Evolutionary conservation across 2,797 vertebrate genomes (phyloP).

Genomic region (Meda fulgida): DNA sequence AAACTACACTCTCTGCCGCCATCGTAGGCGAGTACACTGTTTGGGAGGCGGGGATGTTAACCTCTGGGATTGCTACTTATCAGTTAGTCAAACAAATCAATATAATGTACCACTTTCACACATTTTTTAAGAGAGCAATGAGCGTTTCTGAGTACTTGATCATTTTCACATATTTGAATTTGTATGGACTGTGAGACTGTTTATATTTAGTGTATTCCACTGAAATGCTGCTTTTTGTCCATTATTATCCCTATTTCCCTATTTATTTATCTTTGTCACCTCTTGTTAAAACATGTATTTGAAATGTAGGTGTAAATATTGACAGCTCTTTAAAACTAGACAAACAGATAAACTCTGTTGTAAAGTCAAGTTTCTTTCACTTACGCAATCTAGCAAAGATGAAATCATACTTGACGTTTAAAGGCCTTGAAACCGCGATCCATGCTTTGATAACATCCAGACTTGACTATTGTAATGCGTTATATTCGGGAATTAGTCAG

Average conservation of each 20-base stretch:
- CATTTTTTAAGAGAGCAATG: not conserved
- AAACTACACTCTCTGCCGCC: conserved; percentile 86
- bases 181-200: not conserved
- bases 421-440: too few species aligned
- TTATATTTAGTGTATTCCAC: not conserved
- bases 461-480: too few species aligned
- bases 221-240: not conserved
- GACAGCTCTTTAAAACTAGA: too few species aligned
- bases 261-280: too few species aligned
- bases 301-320: too few species aligned
- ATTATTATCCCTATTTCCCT: not conserved
- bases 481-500: too few species aligned
- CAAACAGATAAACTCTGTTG: too few species aligned
- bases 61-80: not conserved
- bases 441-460: too few species aligned
- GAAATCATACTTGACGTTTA: too few species aligned
- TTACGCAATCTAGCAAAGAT: too few species aligned
- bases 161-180: not conserved
- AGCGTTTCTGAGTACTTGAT: not conserved
- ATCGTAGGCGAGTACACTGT: conserved; percentile 82
- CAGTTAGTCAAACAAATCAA: not conserved
- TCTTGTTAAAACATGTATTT: too few species aligned
- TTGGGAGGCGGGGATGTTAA: not conserved
- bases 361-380: too few species aligned
- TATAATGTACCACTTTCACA: not conserved